Conservation (phyloP, 1,140 invertebrate species). For the Octopus sinensis region DNA sequence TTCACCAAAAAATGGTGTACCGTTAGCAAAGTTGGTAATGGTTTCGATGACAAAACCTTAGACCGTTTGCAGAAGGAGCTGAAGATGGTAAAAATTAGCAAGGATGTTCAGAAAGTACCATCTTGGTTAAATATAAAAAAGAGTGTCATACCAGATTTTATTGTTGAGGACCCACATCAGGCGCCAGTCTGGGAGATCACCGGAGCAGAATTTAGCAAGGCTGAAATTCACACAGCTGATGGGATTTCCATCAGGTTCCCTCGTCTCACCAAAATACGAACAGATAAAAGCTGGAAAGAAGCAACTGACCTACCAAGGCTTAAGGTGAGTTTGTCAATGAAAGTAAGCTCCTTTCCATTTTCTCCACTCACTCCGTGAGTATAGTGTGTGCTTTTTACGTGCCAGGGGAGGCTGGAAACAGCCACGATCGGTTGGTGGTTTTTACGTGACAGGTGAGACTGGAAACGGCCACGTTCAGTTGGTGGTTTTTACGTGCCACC, state of each 20-base stretch:
- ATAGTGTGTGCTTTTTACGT: too few relatives aligned
- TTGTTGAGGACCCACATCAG: conserved; percentile 76
- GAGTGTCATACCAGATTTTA: conserved; percentile 82
- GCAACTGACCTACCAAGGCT: conserved; percentile 78
- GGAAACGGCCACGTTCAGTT: too few relatives aligned
- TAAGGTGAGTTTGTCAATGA: conserved; percentile 38
- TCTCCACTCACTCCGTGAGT: neutral
- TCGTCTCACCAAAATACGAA: conserved; percentile 75
- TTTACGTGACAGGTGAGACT: too few relatives aligned
- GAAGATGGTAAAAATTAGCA: conserved; percentile 78
- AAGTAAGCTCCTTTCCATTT: neutral
- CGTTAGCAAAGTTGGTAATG: conserved; percentile 76
- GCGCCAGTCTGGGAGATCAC: conserved; percentile 92
- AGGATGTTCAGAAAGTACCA: conserved; percentile 61
- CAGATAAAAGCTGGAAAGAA: conserved; percentile 80
- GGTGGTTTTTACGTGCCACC: too few relatives aligned
- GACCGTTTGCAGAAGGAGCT: conserved; percentile 73
- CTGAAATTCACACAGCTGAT: conserved; percentile 82
- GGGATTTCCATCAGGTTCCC: conserved; percentile 92
- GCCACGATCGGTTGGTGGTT: too few relatives aligned
- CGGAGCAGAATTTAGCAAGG: conserved; percentile 85
- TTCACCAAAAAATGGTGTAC: conserved; percentile 73
- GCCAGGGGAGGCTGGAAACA: too few relatives aligned
- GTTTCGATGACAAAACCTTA: conserved; percentile 81
- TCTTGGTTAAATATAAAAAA: conserved; percentile 80